These are phyloP conservation scores for Coboldia fuscipes DNA, from an alignment of 1,140 invertebrate genomes.

Conservation along the genomic window DNA sequence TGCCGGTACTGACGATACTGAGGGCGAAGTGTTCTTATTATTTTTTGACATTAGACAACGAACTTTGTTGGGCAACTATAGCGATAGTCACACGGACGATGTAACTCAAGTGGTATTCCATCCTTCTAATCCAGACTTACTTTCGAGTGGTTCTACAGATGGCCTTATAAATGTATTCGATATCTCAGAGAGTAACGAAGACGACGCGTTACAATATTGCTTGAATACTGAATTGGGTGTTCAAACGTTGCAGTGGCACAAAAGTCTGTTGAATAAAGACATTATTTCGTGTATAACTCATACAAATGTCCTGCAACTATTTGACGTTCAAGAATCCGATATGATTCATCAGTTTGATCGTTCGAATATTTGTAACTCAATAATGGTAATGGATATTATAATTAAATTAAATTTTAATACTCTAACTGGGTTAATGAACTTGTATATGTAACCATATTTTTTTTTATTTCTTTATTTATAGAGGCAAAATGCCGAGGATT, in stretches of 20 bases:
- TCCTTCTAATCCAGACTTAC: conserved; percentile 35
- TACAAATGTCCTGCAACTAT: conserved; percentile 46
- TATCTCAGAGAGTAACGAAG: conserved; percentile 47
- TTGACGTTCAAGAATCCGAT: conserved; percentile 37
- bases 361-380: conserved; percentile 28
- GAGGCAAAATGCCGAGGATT: conserved; percentile 34
- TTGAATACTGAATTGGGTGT: conserved; percentile 71
- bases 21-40: conserved; percentile 49
- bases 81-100: conserved; percentile 69
- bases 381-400: conserved; percentile 19
- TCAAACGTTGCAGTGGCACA: conserved; percentile 33
- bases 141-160: conserved; percentile 60
- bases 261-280: conserved; percentile 21
- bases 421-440: not conserved
- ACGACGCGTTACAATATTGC: conserved; percentile 55
- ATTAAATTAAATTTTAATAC: conserved; percentile 14
- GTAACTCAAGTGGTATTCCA: conserved; percentile 66
- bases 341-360: conserved; percentile 23
- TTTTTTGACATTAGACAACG: conserved; percentile 61
- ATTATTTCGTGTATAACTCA: conserved; percentile 43
- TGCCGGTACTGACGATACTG: conserved; percentile 49
- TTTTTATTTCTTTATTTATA: conserved; percentile 15
- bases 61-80: conserved; percentile 58
- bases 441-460: not conserved
- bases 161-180: conserved; percentile 75